Conservation (phyloP, 2,113 vertebrate genomes). For the Oreocharis arfaki region DNA sequence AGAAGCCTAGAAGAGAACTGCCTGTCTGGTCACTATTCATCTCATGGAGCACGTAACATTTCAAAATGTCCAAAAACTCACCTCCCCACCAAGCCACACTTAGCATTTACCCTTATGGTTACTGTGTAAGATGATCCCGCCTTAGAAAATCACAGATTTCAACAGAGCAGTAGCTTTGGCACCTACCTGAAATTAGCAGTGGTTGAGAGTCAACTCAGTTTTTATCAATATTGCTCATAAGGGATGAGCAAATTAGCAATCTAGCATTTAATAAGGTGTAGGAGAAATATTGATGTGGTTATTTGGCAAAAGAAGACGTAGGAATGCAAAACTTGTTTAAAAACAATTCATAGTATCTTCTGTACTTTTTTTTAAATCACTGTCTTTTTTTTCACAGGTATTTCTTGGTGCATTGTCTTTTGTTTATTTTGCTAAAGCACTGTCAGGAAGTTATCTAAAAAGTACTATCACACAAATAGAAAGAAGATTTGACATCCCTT, state of each 20-base stretch:
- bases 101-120: not conserved
- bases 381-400: slow-evolving; percentile 71
- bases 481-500: slow-evolving; percentile 91
- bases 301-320: not conserved
- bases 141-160: not conserved
- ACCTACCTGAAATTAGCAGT: not conserved
- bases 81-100: not conserved
- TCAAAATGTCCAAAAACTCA: not conserved
- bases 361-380: not conserved
- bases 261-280: not conserved
- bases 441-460: slow-evolving; percentile 93
- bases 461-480: slow-evolving; percentile 95
- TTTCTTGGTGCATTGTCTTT: slow-evolving; percentile 89
- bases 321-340: not conserved
- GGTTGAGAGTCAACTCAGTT: not conserved
- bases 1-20: not conserved
- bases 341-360: not conserved
- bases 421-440: slow-evolving; percentile 90
- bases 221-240: not conserved
- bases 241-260: not conserved
- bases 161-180: not conserved
- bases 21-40: not conserved
- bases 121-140: not conserved
- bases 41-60: rapidly evolving
- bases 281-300: not conserved